These are phyloP conservation scores for Lepidochitona cinerea DNA, from an alignment of 2,888 invertebrate genomes.

Conservation along the genomic window DNA sequence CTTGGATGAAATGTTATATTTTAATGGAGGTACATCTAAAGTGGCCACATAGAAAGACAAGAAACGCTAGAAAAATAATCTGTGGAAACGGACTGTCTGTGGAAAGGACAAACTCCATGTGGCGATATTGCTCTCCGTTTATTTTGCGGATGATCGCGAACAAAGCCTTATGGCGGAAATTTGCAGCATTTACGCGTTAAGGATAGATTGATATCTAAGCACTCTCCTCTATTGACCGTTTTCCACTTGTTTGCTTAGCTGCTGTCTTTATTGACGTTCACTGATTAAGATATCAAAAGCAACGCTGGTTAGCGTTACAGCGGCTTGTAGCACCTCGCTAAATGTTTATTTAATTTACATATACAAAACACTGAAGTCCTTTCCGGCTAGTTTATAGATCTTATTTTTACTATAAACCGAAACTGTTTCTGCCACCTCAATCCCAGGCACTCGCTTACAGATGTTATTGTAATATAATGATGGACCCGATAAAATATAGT, in stretches of 20 bases:
- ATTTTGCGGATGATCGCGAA: too few relatives aligned
- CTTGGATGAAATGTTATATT: conserved; percentile 1
- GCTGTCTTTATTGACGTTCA: not conserved
- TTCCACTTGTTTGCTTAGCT: not conserved
- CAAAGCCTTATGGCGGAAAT: too few relatives aligned
- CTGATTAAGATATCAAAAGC: not conserved
- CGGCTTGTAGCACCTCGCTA: not conserved
- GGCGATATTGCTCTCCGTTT: not conserved
- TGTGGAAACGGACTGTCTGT: not conserved
- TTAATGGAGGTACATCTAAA: not conserved
- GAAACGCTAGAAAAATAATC: not conserved
- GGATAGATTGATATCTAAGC: too few relatives aligned
- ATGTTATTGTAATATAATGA: too few relatives aligned
- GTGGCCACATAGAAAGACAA: not conserved
- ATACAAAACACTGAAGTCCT: too few relatives aligned
- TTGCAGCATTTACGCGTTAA: too few relatives aligned
- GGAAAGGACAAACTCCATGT: not conserved
- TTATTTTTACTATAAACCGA: too few relatives aligned
- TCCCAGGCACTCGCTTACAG: too few relatives aligned
- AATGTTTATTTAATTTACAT: not conserved
- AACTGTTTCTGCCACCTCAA: too few relatives aligned
- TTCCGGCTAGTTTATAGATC: too few relatives aligned
- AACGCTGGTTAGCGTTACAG: not conserved
- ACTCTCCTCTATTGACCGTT: not conserved
- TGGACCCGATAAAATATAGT: too few relatives aligned